phyloP scores from a whole-genome alignment of 2,888 invertebrate genomes.

The Pharmacophagus antenor region DNA sequence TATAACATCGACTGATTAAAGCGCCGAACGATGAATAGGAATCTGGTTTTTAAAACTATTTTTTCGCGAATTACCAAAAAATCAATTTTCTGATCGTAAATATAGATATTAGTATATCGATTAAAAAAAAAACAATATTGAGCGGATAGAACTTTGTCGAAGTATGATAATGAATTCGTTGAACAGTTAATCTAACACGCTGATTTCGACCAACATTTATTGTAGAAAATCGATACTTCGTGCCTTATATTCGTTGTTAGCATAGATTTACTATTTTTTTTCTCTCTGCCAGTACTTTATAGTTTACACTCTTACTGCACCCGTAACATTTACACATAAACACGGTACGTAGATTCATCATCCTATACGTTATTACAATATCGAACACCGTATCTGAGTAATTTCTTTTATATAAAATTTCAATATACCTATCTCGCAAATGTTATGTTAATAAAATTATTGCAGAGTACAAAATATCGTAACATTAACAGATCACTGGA shows the following conservation, averaged over 20 bases:
- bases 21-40: too few species aligned
- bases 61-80: too few species aligned
- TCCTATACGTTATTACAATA: conserved; percentile 24
- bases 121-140: background rate
- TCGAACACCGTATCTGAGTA: conserved; percentile 27
- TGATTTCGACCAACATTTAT: conserved; percentile 28
- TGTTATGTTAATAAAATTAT: conserved; percentile 28
- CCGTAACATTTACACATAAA: conserved; percentile 20
- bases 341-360: conserved; percentile 16
- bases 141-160: conserved; percentile 31
- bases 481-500: conserved; percentile 35
- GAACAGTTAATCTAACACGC: conserved; percentile 21
- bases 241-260: conserved; percentile 49
- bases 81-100: too few species aligned
- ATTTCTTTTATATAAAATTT: conserved; percentile 26
- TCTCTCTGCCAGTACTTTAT: conserved; percentile 8
- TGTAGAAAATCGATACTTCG: conserved; percentile 38
- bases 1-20: too few species aligned
- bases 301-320: conserved; percentile 13
- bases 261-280: conserved; percentile 28
- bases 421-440: conserved; percentile 23
- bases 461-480: conserved; percentile 38
- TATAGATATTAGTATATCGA: too few species aligned
- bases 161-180: conserved; percentile 32
- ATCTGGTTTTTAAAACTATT: too few species aligned